Base-by-base conservation (phyloP, 1,140 invertebrate species). In the Drosophila santomea region DNA sequence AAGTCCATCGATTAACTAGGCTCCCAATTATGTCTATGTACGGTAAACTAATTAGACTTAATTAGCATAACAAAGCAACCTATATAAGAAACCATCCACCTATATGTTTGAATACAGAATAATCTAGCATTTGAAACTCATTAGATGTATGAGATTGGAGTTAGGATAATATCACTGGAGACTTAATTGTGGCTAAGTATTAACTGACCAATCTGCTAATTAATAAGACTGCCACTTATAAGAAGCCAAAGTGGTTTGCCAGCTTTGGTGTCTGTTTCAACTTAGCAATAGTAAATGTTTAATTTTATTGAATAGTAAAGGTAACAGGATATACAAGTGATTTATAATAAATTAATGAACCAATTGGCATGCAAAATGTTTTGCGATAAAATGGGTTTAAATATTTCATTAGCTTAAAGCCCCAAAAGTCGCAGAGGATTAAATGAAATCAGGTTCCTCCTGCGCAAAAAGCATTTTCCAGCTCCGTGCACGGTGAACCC, bases 401-500 rank as follows among this genome's bases (percentile, higher is more conserved):
- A 28, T 38, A 25, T 36, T n/a, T 23, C 1, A 2, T 11, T 39
- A 0, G 20, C 15, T 23, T 12, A 38, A 60, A 25, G 36, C 15
- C 35, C 36, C 54, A 0, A 15, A 60, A 59, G 32, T 23, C 6
- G 1, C 54, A 12, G 12, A 17, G 11, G 12, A 32, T 32, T 23
- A 3, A 15, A 14, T 11, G 2, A 39, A 28, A 59, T 43, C 15
- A 10, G 6, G 28, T 35, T 41, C 59, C 12, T 6, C 7, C 14
- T 38, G 0, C 25, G 11, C 25, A 12, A 12, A 10, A 11, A 17
- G 28, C 15, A 62, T 62, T 64, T 54, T 61, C 55, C 38, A 44
- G 39, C 32, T 44, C 55, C 55, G 17, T 44, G 44, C 55, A 63
- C 28, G 45, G 25, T 66, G 25, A 67, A 69, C 50, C 67, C 62